Base-by-base conservation (phyloP, 2,113 vertebrate species). In the Phyllostomus hastatus region DNA sequence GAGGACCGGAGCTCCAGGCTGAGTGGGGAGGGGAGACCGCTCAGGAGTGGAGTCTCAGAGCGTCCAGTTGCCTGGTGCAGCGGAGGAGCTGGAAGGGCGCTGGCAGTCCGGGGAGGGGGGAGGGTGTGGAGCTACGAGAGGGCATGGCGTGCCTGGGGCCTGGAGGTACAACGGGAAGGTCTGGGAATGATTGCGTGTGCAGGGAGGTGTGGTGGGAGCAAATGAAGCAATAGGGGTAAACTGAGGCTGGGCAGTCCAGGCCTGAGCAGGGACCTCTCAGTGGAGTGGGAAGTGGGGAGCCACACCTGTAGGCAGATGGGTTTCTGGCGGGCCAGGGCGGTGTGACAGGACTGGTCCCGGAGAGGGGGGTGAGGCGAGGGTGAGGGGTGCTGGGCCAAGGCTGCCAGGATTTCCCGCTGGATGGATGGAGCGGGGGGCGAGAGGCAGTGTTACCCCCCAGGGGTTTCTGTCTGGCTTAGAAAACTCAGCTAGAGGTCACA, bases 171-270 rank as follows among this genome's bases (percentile, higher is more conserved):
- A 19, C 10, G 1, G 50, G 7, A 28, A 4, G 64, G 10, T 16
- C 26, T 1, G 1, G 31, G 54, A 35, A 2, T 38, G 72, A 17
- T 1, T 8, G 41, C n/a, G 20, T 79, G 38, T 2, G 22, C 8
- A 28, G 59, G 26, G 38, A 80, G 24, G 5, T 10, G 14, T 26
- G 10, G 10, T 26, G 46, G 70, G n/a, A 43, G 83, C 20, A 54
- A 88, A 59, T 75, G 57, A 88, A 50, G 48, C 50, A 57, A 20
- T 7, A 3, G 19, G 14, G 80, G 88, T 92, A 86, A 82, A 92
- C 19, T n/a, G n/a, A 87, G 19, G 73, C 67, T 38, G 15, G 46
- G 52, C 2, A 8, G 1, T 28, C 24, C 54, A 24, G 72, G 46
- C 66, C 54, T 48, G 10, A 28, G 28, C 7, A 46, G 70, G 67